A percentile compares a stretch with the other conserved stretches of the same genome.
phyloP scores from a whole-genome alignment of 1,140 invertebrate species.

The Caenorhabditis briggsae region DNA sequence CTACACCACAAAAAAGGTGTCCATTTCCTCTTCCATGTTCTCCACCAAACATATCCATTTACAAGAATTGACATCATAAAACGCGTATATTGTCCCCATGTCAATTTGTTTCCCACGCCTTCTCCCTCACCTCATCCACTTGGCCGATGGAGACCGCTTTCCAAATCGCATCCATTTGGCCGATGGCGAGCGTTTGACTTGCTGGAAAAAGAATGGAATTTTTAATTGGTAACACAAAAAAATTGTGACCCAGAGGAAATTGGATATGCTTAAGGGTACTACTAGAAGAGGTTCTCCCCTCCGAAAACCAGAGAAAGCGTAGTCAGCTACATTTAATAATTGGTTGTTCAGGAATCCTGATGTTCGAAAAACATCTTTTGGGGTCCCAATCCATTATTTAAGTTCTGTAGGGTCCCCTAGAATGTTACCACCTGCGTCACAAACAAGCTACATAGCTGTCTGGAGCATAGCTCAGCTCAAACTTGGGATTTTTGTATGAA shows the following conservation, averaged over 20 bases:
- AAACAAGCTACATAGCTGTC: no score
- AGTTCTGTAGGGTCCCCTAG: no score
- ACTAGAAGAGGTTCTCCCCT: no score
- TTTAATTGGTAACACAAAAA: not conserved
- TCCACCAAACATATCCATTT: not conserved
- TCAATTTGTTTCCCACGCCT: not conserved
- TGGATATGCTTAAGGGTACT: no score
- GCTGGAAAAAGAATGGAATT: constrained; percentile 15
- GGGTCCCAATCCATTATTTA: no score
- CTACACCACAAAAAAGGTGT: not conserved
- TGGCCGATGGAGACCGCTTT: constrained; percentile 61
- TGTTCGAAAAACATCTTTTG: no score
- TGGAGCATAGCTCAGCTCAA: no score
- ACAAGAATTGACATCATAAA: not conserved
- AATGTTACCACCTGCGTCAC: no score
- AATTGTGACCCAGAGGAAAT: not conserved
- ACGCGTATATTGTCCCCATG: not conserved
- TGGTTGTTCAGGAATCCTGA: no score
- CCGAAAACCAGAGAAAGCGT: no score
- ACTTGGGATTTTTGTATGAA: no score
- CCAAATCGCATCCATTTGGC: constrained; percentile 65
- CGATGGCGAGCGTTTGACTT: constrained; percentile 58
- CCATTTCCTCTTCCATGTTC: not conserved
- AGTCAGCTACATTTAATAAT: no score
- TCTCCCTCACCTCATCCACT: constrained; percentile 62